phyloP scores from a whole-genome alignment of 2,113 vertebrate genomes.

The Osmerus eperlanus region DNA sequence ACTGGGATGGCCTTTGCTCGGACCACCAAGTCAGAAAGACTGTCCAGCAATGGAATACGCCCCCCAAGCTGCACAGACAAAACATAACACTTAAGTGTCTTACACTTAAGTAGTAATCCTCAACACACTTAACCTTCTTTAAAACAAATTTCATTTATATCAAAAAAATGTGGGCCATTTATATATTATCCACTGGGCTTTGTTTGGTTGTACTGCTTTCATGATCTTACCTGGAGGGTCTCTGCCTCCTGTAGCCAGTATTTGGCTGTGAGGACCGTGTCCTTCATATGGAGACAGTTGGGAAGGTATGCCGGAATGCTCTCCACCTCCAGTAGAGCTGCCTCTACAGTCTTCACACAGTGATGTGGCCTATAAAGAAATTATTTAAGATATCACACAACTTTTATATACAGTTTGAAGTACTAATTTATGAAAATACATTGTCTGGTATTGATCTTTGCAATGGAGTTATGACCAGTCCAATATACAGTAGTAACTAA shows the following conservation, averaged over 20 bases:
- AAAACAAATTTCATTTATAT: no score
- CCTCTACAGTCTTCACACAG: slow-evolving; percentile 76
- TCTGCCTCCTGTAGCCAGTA: slow-evolving; percentile 93
- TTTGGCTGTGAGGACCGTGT: slow-evolving; percentile 81
- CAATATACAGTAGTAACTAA: no score
- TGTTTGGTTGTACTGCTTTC: not conserved
- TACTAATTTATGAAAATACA: no score
- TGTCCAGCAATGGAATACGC: slow-evolving; percentile 86
- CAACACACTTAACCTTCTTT: no score
- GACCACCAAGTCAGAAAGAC: slow-evolving; percentile 82
- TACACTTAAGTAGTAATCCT: no score
- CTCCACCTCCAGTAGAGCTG: slow-evolving; percentile 83
- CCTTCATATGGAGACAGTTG: slow-evolving; percentile 81
- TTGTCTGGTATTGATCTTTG: no score
- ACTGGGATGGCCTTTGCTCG: slow-evolving; percentile 86
- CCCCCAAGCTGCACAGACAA: slow-evolving; percentile 76
- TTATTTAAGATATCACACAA: not conserved
- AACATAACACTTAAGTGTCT: not conserved
- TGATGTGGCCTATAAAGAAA: slow-evolving; percentile 76
- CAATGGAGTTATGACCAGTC: no score
- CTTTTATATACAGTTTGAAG: not conserved
- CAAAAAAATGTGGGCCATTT: no score
- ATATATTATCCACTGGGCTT: no score
- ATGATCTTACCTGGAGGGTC: slow-evolving; percentile 79
- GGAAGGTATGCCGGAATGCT: slow-evolving; percentile 91